Conservation (phyloP, 2,888 invertebrate genomes). For the Neocrepidodera transversa region DNA sequence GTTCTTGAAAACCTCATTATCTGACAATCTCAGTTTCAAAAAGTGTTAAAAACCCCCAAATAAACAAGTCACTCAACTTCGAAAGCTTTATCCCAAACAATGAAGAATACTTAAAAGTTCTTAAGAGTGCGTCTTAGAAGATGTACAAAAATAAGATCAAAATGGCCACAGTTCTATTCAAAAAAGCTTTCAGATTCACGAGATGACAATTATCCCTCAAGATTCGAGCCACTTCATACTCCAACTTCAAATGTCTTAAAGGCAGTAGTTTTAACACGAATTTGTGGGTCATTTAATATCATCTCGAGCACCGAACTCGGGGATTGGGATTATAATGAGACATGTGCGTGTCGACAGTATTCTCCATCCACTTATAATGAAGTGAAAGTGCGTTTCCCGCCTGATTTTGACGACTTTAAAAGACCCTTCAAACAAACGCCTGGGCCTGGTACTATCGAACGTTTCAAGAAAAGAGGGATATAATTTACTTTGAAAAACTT, state of each 20-base stretch:
- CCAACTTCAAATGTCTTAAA: constrained; percentile 28
- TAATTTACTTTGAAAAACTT: constrained; percentile 39
- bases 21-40: background rate
- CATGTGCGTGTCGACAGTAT: constrained; percentile 39
- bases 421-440: constrained; percentile 39
- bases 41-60: constrained; percentile 15
- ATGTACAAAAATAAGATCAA: constrained; percentile 26
- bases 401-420: constrained; percentile 42
- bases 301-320: constrained; percentile 30
- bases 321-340: constrained; percentile 37
- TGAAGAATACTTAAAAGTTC: constrained; percentile 14
- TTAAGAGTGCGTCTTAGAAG: constrained; percentile 15
- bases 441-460: constrained; percentile 38
- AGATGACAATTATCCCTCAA: constrained; percentile 25
- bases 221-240: constrained; percentile 18
- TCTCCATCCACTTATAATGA: constrained; percentile 40
- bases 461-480: constrained; percentile 34
- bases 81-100: constrained; percentile 14
- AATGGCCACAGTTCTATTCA: constrained; percentile 22
- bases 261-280: constrained; percentile 28
- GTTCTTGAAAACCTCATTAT: constrained; percentile 17
- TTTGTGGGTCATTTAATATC: constrained; percentile 31
- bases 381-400: constrained; percentile 41
- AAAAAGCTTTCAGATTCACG: constrained; percentile 22
- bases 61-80: constrained; percentile 18